A percentile compares a stretch with the other conserved stretches of the same genome.
These are phyloP conservation scores for Drepana falcataria DNA, from an alignment of 2,888 invertebrate genomes.

Conservation along the genomic window DNA sequence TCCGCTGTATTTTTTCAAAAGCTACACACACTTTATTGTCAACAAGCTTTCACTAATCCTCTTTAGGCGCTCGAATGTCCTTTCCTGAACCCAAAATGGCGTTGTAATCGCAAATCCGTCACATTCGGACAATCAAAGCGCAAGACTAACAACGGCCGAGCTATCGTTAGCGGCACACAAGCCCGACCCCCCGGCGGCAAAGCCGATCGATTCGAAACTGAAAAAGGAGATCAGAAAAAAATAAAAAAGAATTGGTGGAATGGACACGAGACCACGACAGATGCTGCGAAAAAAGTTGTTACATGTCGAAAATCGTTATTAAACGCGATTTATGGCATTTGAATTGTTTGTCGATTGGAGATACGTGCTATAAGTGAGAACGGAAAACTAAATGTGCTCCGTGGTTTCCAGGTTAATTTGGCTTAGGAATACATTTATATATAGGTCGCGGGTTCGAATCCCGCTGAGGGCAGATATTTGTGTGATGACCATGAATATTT, in stretches of 20 bases:
- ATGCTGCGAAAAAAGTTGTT: slow-evolving; percentile 52
- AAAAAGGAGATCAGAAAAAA: slow-evolving; percentile 46
- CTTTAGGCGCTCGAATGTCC: slow-evolving; percentile 51
- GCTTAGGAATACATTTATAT: too few species aligned
- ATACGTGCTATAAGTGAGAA: not conserved
- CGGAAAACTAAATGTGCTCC: too few species aligned
- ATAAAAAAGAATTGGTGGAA: slow-evolving; percentile 43
- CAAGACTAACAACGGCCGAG: slow-evolving; percentile 52
- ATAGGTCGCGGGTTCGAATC: too few species aligned
- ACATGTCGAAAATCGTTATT: slow-evolving; percentile 51
- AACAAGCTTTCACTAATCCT: slow-evolving; percentile 39
- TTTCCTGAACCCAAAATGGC: slow-evolving; percentile 35
- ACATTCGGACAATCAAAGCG: slow-evolving; percentile 70
- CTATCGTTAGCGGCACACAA: slow-evolving; percentile 60
- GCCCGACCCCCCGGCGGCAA: slow-evolving; percentile 64
- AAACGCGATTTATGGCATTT: slow-evolving; percentile 46
- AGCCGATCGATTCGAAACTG: slow-evolving; percentile 62
- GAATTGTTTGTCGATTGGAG: slow-evolving; percentile 47
- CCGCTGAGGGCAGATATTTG: too few species aligned
- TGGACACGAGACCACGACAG: slow-evolving; percentile 70
- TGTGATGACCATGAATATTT: too few species aligned
- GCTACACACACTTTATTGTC: slow-evolving; percentile 34
- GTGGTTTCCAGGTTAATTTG: too few species aligned
- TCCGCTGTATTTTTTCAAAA: too few species aligned
- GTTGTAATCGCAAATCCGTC: slow-evolving; percentile 62